Evolutionary conservation across 2,888 invertebrate genomes (phyloP).

Genomic region (Agapetus fuscipes): DNA sequence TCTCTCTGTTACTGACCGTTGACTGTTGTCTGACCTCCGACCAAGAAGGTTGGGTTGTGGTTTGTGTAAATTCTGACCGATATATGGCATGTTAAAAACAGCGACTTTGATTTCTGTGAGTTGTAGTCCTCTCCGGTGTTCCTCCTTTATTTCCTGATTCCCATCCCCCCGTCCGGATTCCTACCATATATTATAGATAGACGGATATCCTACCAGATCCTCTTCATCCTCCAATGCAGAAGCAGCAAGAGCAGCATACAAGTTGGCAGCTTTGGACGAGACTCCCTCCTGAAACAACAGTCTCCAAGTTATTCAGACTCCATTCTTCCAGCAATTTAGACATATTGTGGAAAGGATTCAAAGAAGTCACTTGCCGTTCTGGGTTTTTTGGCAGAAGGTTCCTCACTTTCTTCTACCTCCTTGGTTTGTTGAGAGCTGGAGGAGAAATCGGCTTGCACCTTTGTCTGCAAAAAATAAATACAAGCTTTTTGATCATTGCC

Average conservation of each 20-base stretch:
- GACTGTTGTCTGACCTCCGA: too few species aligned
- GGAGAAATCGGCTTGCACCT: slow-evolving; percentile 73
- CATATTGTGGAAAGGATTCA: too few species aligned
- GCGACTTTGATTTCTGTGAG: too few species aligned
- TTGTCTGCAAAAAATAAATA: slow-evolving; percentile 38
- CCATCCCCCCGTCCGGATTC: too few species aligned
- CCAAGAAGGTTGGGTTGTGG: too few species aligned
- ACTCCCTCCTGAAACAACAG: slow-evolving; percentile 46
- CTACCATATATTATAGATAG: too few species aligned
- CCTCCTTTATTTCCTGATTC: too few species aligned
- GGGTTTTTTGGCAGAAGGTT: slow-evolving; percentile 15
- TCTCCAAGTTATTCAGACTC: background rate
- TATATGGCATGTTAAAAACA: too few species aligned
- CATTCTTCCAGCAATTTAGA: too few species aligned
- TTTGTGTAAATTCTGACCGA: too few species aligned
- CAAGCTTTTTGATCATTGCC: slow-evolving; percentile 2
- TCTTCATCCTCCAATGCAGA: slow-evolving; percentile 79
- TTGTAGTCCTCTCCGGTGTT: too few species aligned
- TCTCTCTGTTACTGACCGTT: too few species aligned
- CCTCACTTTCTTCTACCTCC: slow-evolving; percentile 14
- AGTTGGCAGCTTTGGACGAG: slow-evolving; percentile 75
- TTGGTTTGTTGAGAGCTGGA: slow-evolving; percentile 28
- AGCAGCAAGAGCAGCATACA: slow-evolving; percentile 77
- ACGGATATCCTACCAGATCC: slow-evolving; percentile 38
- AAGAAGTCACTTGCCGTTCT: slow-evolving; percentile 9